Evolutionary conservation across 2,113 vertebrate species (phyloP).

Genomic region (Hiodon tergisus): DNA sequence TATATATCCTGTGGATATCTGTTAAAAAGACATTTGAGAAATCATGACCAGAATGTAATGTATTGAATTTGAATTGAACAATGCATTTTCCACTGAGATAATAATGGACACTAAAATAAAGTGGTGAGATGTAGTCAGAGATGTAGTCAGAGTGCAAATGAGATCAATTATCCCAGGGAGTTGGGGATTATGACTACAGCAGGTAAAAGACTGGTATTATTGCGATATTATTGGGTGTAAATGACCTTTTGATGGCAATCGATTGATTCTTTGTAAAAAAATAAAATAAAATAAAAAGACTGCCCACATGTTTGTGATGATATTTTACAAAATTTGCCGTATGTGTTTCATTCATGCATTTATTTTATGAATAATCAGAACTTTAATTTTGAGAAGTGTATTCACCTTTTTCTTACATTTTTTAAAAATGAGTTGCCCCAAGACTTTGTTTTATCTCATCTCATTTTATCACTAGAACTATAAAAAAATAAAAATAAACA

Average conservation of each 20-base stretch:
- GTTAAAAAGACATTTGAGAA: no score
- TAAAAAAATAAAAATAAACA: background rate
- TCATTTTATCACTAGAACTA: background rate
- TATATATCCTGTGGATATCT: no score
- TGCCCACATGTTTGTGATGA: no score
- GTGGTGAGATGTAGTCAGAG: constrained; percentile 28
- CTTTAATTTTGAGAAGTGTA: no score
- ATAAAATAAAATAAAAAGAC: no score
- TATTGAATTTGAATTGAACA: constrained; percentile 4
- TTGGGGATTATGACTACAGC: constrained; percentile 58
- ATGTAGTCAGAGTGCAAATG: constrained; percentile 30
- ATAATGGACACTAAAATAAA: constrained; percentile 43
- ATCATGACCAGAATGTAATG: no score
- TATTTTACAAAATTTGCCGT: no score
- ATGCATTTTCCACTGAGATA: constrained; percentile 18
- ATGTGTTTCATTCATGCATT: no score
- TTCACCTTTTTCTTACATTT: no score
- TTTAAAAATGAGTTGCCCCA: no score
- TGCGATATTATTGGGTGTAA: constrained; percentile 45
- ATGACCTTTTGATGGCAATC: constrained; percentile 48
- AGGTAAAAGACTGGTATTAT: constrained; percentile 50
- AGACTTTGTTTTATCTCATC: constrained; percentile 33
- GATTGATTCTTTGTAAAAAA: no score
- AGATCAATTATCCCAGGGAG: constrained; percentile 55
- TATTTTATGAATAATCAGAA: no score